A percentile compares a stretch with the other conserved stretches of the same genome.
These are phyloP conservation scores for Minunthozetes semirufus DNA, from an alignment of 2,888 invertebrate species.

Conservation along the genomic window DNA sequence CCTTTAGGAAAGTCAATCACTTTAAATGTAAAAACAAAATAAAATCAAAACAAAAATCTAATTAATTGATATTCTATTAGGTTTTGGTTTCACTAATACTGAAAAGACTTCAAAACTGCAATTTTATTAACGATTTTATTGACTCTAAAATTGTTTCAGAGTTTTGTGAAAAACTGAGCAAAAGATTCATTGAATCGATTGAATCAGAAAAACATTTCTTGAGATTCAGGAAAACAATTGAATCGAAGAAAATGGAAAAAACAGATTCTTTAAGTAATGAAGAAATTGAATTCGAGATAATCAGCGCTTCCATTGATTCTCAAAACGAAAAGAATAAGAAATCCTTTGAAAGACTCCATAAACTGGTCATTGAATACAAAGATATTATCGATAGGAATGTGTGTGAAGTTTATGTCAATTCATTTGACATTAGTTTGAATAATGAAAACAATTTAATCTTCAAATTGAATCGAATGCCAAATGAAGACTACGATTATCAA, in stretches of 20 bases:
- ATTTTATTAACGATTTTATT: not conserved
- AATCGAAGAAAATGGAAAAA: not conserved
- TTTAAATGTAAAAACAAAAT: not conserved
- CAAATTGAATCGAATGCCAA: not conserved
- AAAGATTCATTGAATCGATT: not conserved
- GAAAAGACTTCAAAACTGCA: not conserved
- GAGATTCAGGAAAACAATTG: not conserved
- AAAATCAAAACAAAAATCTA: not conserved
- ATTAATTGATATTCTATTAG: not conserved
- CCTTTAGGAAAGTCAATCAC: not conserved
- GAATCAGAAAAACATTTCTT: not conserved
- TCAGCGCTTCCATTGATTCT: not conserved
- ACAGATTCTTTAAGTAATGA: not conserved
- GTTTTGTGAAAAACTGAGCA: conserved; percentile 3
- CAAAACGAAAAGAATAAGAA: not conserved
- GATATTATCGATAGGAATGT: not conserved
- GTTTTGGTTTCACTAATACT: not conserved
- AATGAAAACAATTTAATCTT: not conserved
- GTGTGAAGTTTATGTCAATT: not conserved
- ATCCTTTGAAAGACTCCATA: not conserved
- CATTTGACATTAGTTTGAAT: not conserved
- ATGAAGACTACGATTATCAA: not conserved
- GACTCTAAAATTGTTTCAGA: not conserved
- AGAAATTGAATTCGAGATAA: conserved; percentile 10
- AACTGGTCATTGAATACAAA: not conserved